phyloP scores from a whole-genome alignment of 2,113 vertebrate species.

The Barnardius zonarius region DNA sequence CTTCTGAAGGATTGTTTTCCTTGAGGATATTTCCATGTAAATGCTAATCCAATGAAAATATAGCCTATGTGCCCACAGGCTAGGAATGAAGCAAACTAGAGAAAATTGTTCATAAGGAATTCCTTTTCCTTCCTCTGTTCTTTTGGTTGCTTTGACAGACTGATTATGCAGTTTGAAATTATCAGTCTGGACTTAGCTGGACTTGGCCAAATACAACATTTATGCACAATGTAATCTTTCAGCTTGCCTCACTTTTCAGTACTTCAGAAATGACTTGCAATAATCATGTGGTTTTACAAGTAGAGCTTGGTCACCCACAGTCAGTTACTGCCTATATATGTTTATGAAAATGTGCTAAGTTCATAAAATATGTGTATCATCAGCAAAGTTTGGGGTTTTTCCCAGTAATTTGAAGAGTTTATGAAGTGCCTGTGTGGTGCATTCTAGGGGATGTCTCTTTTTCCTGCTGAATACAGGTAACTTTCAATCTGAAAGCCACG shows the following conservation, averaged over 20 bases:
- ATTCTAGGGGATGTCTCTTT: not conserved
- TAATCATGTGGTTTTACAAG: not conserved
- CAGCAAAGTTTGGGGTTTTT: not conserved
- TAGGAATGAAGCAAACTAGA: not conserved
- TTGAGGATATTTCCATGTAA: not conserved
- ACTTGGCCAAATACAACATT: not conserved
- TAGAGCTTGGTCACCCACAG: not conserved
- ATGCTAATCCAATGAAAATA: not conserved
- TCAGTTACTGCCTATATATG: not conserved
- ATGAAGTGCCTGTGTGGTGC: rapidly evolving
- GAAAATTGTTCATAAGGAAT: not conserved
- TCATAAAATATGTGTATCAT: not conserved
- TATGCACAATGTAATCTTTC: not conserved
- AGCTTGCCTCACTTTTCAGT: not conserved
- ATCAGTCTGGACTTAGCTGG: not conserved
- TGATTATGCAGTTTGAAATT: not conserved
- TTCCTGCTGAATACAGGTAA: not conserved
- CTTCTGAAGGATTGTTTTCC: not conserved
- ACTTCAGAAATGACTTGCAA: not conserved
- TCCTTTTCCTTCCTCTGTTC: not conserved
- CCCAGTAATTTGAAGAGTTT: not conserved
- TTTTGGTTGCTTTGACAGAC: not conserved
- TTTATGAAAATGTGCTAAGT: not conserved
- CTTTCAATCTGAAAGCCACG: not conserved
- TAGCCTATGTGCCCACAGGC: not conserved